These are phyloP conservation scores for Meloe dianella DNA, from an alignment of 2,888 invertebrate species.

Conservation along the genomic window DNA sequence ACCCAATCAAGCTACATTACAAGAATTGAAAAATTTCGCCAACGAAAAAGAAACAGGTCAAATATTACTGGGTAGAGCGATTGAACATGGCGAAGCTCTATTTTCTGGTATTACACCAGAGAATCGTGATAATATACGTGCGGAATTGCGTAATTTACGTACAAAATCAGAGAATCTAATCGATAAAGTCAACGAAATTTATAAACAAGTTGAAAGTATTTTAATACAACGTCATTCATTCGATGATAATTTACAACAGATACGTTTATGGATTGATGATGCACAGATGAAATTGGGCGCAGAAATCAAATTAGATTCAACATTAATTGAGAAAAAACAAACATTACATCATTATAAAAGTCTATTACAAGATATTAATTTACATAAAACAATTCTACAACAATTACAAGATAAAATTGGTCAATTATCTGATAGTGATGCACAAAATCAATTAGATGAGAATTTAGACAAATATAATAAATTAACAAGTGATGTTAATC, in stretches of 20 bases:
- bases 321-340: conserved; percentile 86
- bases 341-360: conserved; percentile 82
- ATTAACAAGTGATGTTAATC: conserved; percentile 71
- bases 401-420: conserved; percentile 84
- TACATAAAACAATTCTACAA: conserved; percentile 83
- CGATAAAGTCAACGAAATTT: conserved; percentile 82
- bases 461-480: conserved; percentile 76
- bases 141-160: conserved; percentile 79
- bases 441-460: conserved; percentile 74
- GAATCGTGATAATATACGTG: conserved; percentile 83
- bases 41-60: conserved; percentile 82
- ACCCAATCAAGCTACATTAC: conserved; percentile 76
- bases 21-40: conserved; percentile 75
- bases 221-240: conserved; percentile 91
- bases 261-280: conserved; percentile 85
- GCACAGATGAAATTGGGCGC: conserved; percentile 76
- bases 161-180: conserved; percentile 84
- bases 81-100: conserved; percentile 86
- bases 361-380: conserved; percentile 82
- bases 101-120: conserved; percentile 83
- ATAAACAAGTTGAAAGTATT: conserved; percentile 87
- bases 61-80: conserved; percentile 75
- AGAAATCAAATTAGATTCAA: conserved; percentile 75
- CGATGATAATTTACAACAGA: conserved; percentile 89
- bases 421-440: conserved; percentile 79